Percentiles rank a stretch among this genome's conserved stretches.
Evolutionary conservation across 2,888 invertebrate species (phyloP).

Genomic region (Terebella lapidaria): DNA sequence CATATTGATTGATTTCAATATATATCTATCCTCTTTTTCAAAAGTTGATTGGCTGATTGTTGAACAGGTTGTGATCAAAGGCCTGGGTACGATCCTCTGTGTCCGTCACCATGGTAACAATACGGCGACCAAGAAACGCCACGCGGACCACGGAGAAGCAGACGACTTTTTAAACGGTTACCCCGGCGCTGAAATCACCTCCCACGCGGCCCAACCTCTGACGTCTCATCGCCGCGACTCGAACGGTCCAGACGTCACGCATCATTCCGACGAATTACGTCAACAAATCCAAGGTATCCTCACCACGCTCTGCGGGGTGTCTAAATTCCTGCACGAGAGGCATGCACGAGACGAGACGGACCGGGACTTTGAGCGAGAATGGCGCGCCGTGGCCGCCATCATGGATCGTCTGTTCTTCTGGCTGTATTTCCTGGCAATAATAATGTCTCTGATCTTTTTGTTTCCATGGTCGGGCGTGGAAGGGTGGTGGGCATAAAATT

Average conservation of each 20-base stretch:
- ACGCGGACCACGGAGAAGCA: background rate
- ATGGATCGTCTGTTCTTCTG: background rate
- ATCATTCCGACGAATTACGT: background rate
- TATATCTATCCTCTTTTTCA: too few relatives aligned
- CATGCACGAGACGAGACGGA: background rate
- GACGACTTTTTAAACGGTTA: background rate
- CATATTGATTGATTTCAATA: too few relatives aligned
- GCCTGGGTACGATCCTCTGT: background rate
- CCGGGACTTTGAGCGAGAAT: too few relatives aligned
- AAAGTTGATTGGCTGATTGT: too few relatives aligned
- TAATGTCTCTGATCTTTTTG: background rate
- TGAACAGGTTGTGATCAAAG: background rate
- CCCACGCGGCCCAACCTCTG: too few relatives aligned
- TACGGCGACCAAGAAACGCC: background rate
- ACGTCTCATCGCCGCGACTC: too few relatives aligned
- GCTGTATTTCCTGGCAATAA: background rate
- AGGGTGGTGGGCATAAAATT: too few relatives aligned
- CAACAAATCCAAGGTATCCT: background rate
- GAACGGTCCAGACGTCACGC: too few relatives aligned
- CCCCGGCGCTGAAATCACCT: background rate
- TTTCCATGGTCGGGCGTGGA: slow-evolving; percentile 17
- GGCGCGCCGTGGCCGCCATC: background rate
- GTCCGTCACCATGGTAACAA: background rate
- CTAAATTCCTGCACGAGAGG: background rate
- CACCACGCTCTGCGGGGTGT: too few relatives aligned